Evolutionary conservation across 2,113 vertebrate genomes (phyloP), one percentile per base, ranked within the genome.

Genomic region (Mirza zaza): DNA sequence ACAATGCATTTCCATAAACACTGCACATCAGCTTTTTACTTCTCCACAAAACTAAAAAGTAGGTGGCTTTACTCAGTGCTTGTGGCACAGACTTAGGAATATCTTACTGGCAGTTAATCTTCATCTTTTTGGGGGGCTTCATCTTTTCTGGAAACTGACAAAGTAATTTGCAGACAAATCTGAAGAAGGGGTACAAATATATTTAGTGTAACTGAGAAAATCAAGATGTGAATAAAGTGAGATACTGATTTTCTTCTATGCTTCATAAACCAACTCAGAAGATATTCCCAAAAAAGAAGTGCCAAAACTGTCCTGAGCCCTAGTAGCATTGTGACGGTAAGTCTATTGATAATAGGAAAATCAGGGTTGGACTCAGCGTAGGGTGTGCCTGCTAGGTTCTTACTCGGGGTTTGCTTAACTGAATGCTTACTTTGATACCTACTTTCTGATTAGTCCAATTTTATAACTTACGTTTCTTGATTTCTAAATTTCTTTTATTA

Each of bases 161-260:
- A 76, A 91, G 57, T 90, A 70, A 36, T 95, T 87, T 81, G 12
- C 82, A 84, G 85, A 82, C 81, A 79, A 79, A 39, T 83, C 85
- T 92, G 55, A 92, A 94, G 67, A 84, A 84, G 27, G 71, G 65
- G 10, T 92, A 11, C 39, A 75, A 42, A 77, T 65, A 23, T 42
- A 59, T 73, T 92, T 89, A 36, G 7, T 80, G 93, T 61, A 92
- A 73, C 63, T 85, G 63, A 91, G 68, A 85, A 90, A 94, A 92
- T 85, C 61, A 88, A 92, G 57, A 76, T n/a, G 65, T 63, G 73
- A 95, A 79, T 80, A 29, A 83, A 95, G 45, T 34, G 0, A 73
- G 86, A 50, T 63, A 80, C 48, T 52, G 73, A 55, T 91, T 94
- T 87, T 96, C 63, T 81, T 91, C 52, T 80, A 0, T 65, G 73